phyloP scores from a whole-genome alignment of 2,888 invertebrate species.

The Ennomos fuscantarius region DNA sequence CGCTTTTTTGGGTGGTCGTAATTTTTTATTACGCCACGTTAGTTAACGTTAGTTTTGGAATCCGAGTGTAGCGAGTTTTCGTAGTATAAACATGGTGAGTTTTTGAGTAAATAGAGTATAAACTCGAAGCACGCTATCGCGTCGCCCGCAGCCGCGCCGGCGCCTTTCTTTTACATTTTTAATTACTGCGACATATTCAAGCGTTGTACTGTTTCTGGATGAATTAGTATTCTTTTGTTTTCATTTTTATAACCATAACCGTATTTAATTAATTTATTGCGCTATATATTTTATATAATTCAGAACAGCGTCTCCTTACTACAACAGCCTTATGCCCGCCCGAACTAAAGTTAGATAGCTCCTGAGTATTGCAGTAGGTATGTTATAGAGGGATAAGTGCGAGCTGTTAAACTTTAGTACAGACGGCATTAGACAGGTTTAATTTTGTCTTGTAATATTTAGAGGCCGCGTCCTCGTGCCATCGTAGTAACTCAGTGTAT shows the following conservation, averaged over 20 bases:
- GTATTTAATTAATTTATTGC: too few relatives aligned
- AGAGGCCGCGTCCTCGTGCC: slow-evolving; percentile 10
- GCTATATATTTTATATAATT: too few relatives aligned
- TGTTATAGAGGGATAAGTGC: too few relatives aligned
- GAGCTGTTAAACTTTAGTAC: too few relatives aligned
- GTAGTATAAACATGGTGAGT: slow-evolving; percentile 34
- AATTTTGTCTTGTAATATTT: slow-evolving; percentile 1
- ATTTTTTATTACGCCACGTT: slow-evolving; percentile 38
- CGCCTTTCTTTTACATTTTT: slow-evolving; percentile 60
- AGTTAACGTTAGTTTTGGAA: slow-evolving; percentile 35
- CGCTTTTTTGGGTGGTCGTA: slow-evolving; percentile 34
- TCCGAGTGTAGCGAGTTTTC: slow-evolving; percentile 30
- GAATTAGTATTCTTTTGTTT: not conserved
- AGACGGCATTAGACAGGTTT: not conserved
- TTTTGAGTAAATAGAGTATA: slow-evolving; percentile 28
- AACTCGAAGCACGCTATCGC: slow-evolving; percentile 31
- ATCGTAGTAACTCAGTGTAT: slow-evolving; percentile 67
- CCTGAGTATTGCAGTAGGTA: too few relatives aligned
- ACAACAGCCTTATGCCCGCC: too few relatives aligned
- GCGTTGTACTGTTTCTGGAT: slow-evolving; percentile 2
- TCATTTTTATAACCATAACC: too few relatives aligned
- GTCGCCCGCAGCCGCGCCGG: slow-evolving; percentile 43
- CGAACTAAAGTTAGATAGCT: too few relatives aligned
- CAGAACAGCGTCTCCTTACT: too few relatives aligned
- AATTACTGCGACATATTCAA: slow-evolving; percentile 50